Evolutionary conservation across 2,888 invertebrate genomes (phyloP).

Genomic region (Liopterus haemorrhoidalis): DNA sequence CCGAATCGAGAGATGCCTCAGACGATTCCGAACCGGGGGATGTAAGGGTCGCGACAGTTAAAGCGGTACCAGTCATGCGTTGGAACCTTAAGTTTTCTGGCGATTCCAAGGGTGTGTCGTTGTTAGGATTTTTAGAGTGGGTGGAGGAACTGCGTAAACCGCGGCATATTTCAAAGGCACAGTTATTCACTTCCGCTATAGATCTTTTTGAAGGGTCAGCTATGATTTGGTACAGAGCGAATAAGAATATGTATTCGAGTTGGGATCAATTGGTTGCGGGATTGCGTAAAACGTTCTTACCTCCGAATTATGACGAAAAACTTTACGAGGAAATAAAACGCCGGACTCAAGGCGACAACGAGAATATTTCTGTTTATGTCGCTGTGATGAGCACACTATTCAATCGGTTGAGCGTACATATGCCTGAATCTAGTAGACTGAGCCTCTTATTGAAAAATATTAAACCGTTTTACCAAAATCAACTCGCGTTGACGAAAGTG

Average conservation of each 20-base stretch:
- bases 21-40: not conserved
- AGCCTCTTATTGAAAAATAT: constrained; percentile 1
- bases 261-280: not conserved
- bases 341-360: constrained; percentile 2
- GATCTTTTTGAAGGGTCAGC: constrained; percentile 8
- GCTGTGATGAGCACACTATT: not conserved
- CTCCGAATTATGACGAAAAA: constrained; percentile 2
- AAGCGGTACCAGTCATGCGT: not conserved
- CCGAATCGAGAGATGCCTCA: too few relatives aligned
- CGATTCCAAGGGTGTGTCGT: not conserved
- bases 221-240: constrained; percentile 3
- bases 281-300: not conserved
- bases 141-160: constrained; percentile 6
- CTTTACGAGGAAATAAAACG: constrained; percentile 2
- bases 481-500: not conserved
- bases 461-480: constrained; percentile 1
- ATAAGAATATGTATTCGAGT: not conserved
- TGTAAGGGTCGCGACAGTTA: not conserved
- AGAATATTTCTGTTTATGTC: not conserved
- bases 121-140: constrained; percentile 2
- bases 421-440: not conserved
- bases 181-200: constrained; percentile 2
- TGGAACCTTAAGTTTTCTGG: constrained; percentile 7
- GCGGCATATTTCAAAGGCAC: not conserved
- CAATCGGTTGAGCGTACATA: not conserved